Conservation (phyloP, 2,113 vertebrate genomes). For the Phycodurus eques region DNA sequence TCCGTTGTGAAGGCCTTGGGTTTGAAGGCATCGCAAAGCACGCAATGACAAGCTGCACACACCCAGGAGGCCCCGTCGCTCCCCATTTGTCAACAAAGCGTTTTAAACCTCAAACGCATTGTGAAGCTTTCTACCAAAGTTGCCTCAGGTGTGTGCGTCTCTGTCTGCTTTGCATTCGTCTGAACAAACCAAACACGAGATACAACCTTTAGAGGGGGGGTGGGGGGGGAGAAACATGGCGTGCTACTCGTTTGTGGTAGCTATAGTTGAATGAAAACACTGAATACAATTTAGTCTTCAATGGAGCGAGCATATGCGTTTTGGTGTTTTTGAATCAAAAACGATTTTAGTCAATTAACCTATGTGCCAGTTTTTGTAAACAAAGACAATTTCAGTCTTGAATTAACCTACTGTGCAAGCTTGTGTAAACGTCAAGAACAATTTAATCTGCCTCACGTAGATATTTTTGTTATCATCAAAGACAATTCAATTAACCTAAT, state of each 20-base stretch:
- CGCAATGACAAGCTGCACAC: conserved; percentile 52
- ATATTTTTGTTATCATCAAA: too few species aligned
- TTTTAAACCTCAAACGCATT: conserved; percentile 51
- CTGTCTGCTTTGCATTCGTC: conserved; percentile 45
- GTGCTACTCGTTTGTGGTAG: background rate
- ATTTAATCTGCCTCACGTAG: too few species aligned
- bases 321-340: too few species aligned
- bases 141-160: conserved; percentile 52
- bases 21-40: conserved; percentile 41
- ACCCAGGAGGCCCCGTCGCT: conserved; percentile 48
- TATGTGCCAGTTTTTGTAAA: too few species aligned
- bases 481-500: too few species aligned
- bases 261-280: too few species aligned
- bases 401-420: too few species aligned
- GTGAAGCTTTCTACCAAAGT: conserved; percentile 41
- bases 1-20: conserved; percentile 44
- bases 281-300: too few species aligned
- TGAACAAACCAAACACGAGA: conserved; percentile 17
- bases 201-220: background rate
- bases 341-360: too few species aligned
- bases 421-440: too few species aligned
- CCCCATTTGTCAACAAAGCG: conserved; percentile 63
- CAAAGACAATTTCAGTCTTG: too few species aligned
- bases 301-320: too few species aligned
- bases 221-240: background rate